These are phyloP conservation scores for Cynoglossus semilaevis DNA, from an alignment of 2,113 vertebrate genomes.

Conservation along the genomic window DNA sequence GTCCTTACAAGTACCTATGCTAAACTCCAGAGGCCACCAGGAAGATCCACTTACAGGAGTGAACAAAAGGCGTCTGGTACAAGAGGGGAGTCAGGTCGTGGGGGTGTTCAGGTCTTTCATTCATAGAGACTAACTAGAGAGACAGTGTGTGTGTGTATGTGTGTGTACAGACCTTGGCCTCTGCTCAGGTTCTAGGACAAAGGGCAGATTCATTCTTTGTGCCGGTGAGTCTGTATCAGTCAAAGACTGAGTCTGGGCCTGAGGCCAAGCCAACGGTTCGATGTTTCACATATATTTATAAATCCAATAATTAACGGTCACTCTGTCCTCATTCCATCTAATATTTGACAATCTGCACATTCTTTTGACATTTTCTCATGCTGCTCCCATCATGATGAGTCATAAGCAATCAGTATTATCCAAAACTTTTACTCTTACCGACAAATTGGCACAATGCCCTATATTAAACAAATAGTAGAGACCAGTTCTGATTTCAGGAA, in stretches of 20 bases:
- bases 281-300: slow-evolving; percentile 5
- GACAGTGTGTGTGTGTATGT: slow-evolving; percentile 57
- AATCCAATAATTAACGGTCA: not conserved
- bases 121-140: slow-evolving; percentile 55
- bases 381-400: too few relatives aligned
- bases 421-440: too few relatives aligned
- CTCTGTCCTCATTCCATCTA: not conserved
- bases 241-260: slow-evolving; percentile 3
- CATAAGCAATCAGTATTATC: too few relatives aligned
- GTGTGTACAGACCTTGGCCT: slow-evolving; percentile 45
- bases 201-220: slow-evolving; percentile 19
- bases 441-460: too few relatives aligned
- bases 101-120: slow-evolving; percentile 53
- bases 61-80: slow-evolving; percentile 61
- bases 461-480: too few relatives aligned
- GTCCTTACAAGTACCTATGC: slow-evolving; percentile 31
- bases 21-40: slow-evolving; percentile 52
- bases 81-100: slow-evolving; percentile 38
- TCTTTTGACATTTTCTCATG: too few relatives aligned
- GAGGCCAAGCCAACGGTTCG: slow-evolving; percentile 28
- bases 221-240: slow-evolving; percentile 2
- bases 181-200: slow-evolving; percentile 56
- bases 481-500: too few relatives aligned
- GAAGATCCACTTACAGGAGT: slow-evolving; percentile 83
- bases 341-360: not conserved